phyloP scores from a whole-genome alignment of 64 coral and sea anemone genomes.

The Stichodactyla mertensii region DNA sequence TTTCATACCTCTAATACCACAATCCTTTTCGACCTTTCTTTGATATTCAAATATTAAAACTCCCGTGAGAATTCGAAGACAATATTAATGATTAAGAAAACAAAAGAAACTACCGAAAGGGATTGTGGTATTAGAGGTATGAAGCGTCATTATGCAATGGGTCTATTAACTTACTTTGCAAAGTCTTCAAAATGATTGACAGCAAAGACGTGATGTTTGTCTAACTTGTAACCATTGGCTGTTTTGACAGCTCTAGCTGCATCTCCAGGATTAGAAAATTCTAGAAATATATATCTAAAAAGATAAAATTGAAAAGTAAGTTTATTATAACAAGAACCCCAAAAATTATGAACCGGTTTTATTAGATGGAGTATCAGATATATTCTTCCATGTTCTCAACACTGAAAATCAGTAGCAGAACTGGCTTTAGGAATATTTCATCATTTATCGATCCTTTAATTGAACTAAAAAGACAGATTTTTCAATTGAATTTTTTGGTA shows the following conservation, averaged over 20 bases:
- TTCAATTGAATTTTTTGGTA: too few relatives aligned
- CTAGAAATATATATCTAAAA: constrained; percentile 95
- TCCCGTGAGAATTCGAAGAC: too few relatives aligned
- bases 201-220: constrained; percentile 98
- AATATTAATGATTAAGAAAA: too few relatives aligned
- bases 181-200: constrained; percentile 97
- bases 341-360: background rate
- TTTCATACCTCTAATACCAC: too few relatives aligned
- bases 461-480: too few relatives aligned
- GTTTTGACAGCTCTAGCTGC: constrained; percentile 91
- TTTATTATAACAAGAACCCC: background rate
- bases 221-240: constrained; percentile 97
- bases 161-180: constrained; percentile 80
- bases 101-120: too few relatives aligned
- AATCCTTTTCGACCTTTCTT: too few relatives aligned
- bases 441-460: background rate
- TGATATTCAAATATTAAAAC: too few relatives aligned
- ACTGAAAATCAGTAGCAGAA: constrained; percentile 82
- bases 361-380: background rate
- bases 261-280: constrained; percentile 83
- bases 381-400: constrained; percentile 63
- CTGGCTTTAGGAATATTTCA: constrained; percentile 75
- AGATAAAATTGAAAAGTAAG: background rate
- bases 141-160: too few relatives aligned
- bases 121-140: too few relatives aligned